Conservation (phyloP, 2,797 vertebrate species). For the Prunella strophiata region DNA sequence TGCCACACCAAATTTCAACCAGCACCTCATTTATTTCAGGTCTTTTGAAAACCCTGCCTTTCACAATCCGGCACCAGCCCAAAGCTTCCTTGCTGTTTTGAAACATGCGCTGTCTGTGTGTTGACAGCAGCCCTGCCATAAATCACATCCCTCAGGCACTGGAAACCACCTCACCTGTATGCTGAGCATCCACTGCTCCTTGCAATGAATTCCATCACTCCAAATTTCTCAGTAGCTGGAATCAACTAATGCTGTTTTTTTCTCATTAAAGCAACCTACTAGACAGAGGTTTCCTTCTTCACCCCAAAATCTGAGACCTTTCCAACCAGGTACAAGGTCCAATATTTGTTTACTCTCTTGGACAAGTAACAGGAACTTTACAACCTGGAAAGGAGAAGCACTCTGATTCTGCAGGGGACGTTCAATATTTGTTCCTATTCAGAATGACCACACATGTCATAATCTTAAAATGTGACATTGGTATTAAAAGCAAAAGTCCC, state of each 20-base stretch:
- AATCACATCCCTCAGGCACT: not conserved
- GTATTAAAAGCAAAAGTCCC: not conserved
- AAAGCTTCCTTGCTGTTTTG: slow-evolving; percentile 30
- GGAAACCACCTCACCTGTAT: slow-evolving; percentile 32
- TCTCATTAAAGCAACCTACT: not conserved
- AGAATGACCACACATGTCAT: not conserved
- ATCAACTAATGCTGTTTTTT: not conserved
- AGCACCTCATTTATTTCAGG: slow-evolving; percentile 37
- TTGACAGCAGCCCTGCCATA: slow-evolving; percentile 15
- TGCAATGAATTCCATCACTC: slow-evolving; percentile 7
- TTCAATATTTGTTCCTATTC: not conserved
- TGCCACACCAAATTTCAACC: slow-evolving; percentile 25
- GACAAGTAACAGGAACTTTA: slow-evolving; percentile 21
- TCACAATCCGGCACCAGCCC: slow-evolving; percentile 1
- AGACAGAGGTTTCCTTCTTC: slow-evolving; percentile 48
- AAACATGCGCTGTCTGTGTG: not conserved
- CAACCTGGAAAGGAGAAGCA: not conserved
- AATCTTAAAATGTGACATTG: not conserved
- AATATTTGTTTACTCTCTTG: slow-evolving; percentile 29
- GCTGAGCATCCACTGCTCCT: not conserved
- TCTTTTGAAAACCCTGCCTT: slow-evolving; percentile 36
- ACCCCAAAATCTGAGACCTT: not conserved
- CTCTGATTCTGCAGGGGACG: not conserved
- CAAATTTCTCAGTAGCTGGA: slow-evolving; percentile 11
- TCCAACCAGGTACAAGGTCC: slow-evolving; percentile 33